These are phyloP conservation scores for Actinernus sp. DNA, from an alignment of 92 coral and sea anemone species.

Conservation along the genomic window DNA sequence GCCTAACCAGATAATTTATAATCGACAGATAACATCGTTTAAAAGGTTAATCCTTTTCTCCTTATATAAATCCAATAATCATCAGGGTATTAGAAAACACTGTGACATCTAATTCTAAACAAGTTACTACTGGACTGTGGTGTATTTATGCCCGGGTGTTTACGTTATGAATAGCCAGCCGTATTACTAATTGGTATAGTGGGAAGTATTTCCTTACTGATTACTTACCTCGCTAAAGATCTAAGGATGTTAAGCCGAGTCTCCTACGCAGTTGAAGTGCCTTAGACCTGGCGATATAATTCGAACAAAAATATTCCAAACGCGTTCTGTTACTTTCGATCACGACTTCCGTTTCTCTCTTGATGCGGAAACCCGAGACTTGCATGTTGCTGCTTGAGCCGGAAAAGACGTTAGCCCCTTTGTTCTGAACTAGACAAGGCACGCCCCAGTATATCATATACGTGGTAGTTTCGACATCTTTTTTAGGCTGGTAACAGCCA, in stretches of 20 bases:
- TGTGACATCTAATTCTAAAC: conserved; percentile 8
- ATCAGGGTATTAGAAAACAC: conserved; percentile 21
- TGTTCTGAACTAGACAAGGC: conserved; percentile 24
- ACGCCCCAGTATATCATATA: too few species aligned
- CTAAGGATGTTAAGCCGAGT: not conserved
- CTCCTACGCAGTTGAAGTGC: not conserved
- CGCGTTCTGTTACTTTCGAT: conserved; percentile 22
- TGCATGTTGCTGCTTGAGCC: conserved; percentile 19
- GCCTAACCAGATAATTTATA: too few species aligned
- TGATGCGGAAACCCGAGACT: conserved; percentile 17
- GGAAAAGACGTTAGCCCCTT: conserved; percentile 48
- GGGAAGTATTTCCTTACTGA: too few species aligned
- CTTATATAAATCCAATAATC: conserved; percentile 37
- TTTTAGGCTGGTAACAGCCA: too few species aligned
- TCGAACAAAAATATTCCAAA: not conserved
- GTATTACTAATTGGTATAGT: too few species aligned
- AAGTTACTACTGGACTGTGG: too few species aligned
- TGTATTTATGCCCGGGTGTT: conserved; percentile 1
- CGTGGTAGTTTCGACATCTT: too few species aligned
- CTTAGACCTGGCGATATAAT: not conserved
- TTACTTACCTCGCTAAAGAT: not conserved
- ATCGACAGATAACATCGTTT: conserved; percentile 31
- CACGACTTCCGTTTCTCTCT: conserved; percentile 21
- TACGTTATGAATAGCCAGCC: not conserved
- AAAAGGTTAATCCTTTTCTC: conserved; percentile 57